Evolutionary conservation across 1,140 invertebrate species (phyloP), one percentile per base, ranked within the genome.

Genomic region (Drosophila orosa): DNA sequence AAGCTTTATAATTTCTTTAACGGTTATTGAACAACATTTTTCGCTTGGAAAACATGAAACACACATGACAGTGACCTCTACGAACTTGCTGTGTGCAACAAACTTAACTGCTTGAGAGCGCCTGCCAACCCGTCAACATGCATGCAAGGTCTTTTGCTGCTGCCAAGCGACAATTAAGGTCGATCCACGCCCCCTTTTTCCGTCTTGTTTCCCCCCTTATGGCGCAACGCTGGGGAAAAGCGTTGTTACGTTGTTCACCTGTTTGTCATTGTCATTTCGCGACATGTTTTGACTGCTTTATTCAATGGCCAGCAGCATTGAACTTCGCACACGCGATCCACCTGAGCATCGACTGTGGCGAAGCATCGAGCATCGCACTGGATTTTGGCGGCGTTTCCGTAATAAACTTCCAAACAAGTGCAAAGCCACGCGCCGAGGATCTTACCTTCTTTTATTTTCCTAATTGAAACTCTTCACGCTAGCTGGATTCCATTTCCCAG

Each of bases 81-180:
- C 66, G 72, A 83, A 77, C 80, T 79, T 59, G 56, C 57, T 72
- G 22, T 57, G 55, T 78, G 63, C 78, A 74, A 66, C 56, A 61
- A 66, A 37, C 24, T 22, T 9, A 19, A 57, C 54, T 61, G 35
- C 66, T 63, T 47, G 59, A 61, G 60, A 71, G 65, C 63, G 57
- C 48, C 63, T 74, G 67, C 40, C 73, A 80, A 60, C 22, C 63
- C 42, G 47, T 52, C 63, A 85, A 78, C 78, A 71, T 85, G 81
- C 81, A 85, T 65, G 62, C 81, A 68, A 83, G 76, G 74, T 25
- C 59, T 62, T 73, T 44, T 62, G 42, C 45, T 63, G 61, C 61
- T 80, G 67, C 76, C 73, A 77, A 85, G 62, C 74, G 65, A 86
- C 69, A 86, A 86, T 86, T 81, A 86, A 82, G 82, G 82, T 69